These are phyloP conservation scores for Prorops nasuta DNA, from an alignment of 1,140 invertebrate genomes.

Conservation along the genomic window DNA sequence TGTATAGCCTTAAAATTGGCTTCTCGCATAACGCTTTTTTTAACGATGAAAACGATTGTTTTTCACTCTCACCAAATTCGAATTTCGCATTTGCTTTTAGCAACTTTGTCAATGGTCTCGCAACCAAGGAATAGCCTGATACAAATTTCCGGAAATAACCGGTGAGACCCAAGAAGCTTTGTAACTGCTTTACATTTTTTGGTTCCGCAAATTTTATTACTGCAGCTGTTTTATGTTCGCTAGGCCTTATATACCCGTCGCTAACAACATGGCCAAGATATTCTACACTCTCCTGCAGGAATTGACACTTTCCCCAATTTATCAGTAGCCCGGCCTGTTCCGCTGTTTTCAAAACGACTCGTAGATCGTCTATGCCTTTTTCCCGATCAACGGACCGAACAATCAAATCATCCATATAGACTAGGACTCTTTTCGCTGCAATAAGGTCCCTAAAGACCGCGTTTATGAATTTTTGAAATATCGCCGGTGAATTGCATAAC, in stretches of 20 bases:
- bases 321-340: neutral
- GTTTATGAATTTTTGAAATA: neutral
- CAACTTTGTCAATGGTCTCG: neutral
- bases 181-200: neutral
- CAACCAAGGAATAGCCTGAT: neutral
- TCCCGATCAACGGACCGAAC: neutral
- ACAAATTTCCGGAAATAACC: slow-evolving; percentile 9
- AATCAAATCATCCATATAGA: slow-evolving; percentile 5
- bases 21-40: neutral
- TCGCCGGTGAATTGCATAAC: neutral
- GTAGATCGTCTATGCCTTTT: too few species aligned
- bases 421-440: neutral
- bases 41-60: neutral
- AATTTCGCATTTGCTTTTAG: neutral
- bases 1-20: neutral
- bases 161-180: slow-evolving; percentile 1
- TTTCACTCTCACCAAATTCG: neutral
- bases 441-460: neutral
- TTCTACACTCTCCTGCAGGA: neutral
- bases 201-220: neutral
- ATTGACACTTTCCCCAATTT: slow-evolving; percentile 1
- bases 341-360: neutral
- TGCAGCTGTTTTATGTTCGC: neutral
- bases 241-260: neutral
- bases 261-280: neutral